Percentiles rank a stretch among this genome's conserved stretches.
Conservation (phyloP, 2,888 invertebrate species). For the Steinernema carpocapsae region DNA sequence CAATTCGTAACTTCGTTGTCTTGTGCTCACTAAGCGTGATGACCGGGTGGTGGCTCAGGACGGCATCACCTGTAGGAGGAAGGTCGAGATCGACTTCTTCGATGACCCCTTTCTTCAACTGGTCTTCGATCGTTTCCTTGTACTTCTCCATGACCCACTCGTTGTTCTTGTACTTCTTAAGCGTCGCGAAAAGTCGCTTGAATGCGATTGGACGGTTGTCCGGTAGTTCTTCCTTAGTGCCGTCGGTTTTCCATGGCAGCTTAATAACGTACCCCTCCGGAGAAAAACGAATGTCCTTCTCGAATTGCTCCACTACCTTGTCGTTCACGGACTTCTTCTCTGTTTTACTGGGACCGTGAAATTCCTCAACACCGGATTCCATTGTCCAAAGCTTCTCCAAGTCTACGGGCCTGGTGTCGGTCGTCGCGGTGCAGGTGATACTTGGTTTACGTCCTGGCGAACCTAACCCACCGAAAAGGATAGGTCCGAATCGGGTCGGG, state of each 20-base stretch:
- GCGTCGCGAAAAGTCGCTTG: neutral
- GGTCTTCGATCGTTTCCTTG: constrained; percentile 44
- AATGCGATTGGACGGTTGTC: constrained; percentile 22
- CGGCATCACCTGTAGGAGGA: constrained; percentile 18
- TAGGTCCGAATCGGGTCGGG: too few species aligned
- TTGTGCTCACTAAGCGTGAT: constrained; percentile 37
- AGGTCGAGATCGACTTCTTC: constrained; percentile 39
- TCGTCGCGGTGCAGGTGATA: too few species aligned
- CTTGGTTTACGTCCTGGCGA: too few species aligned
- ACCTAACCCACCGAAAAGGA: too few species aligned
- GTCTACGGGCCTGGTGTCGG: too few species aligned
- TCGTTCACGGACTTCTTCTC: neutral
- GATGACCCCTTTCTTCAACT: constrained; percentile 46
- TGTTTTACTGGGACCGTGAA: neutral
- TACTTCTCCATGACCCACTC: constrained; percentile 40
- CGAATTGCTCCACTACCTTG: neutral
- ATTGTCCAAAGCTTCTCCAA: too few species aligned
- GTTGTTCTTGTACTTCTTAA: neutral
- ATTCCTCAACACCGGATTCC: neutral
- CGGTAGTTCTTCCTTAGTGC: constrained; percentile 9
- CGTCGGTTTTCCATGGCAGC: constrained; percentile 28
- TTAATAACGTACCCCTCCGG: constrained; percentile 32
- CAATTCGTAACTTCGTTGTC: constrained; percentile 46
- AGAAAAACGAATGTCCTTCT: neutral
- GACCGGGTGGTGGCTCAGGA: constrained; percentile 47